phyloP scores from a whole-genome alignment of 1,140 invertebrate genomes.

The Aphis craccivora region DNA sequence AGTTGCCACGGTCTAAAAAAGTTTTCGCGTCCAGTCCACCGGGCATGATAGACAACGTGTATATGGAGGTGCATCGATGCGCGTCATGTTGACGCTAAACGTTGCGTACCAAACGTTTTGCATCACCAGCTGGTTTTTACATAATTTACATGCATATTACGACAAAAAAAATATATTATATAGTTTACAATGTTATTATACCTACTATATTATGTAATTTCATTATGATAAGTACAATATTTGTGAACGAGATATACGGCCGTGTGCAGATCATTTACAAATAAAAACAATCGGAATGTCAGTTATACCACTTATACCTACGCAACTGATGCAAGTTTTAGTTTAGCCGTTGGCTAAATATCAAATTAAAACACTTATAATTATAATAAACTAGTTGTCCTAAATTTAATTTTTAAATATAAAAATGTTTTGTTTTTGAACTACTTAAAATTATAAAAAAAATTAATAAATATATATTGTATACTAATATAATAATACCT shows the following conservation, averaged over 20 bases:
- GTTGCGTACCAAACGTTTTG: background rate
- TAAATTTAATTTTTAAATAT: too few relatives aligned
- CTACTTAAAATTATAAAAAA: too few relatives aligned
- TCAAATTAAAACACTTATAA: too few relatives aligned
- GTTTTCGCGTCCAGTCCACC: background rate
- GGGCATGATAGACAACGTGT: background rate
- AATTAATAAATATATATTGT: too few relatives aligned
- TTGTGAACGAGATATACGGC: background rate
- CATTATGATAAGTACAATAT: background rate
- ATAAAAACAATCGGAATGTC: background rate
- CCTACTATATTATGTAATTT: background rate
- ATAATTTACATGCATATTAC: background rate
- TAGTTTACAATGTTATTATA: background rate
- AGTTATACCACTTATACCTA: too few relatives aligned
- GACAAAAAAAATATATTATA: background rate
- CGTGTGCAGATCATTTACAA: background rate
- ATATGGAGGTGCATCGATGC: background rate
- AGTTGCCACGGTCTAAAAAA: background rate
- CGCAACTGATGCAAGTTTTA: background rate
- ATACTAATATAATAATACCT: too few relatives aligned
- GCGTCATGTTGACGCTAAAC: background rate
- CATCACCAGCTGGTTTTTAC: background rate
- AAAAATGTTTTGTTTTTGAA: too few relatives aligned
- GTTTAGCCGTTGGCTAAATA: too few relatives aligned
- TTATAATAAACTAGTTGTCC: too few relatives aligned